These are phyloP conservation scores for Coranthus polyacanthus DNA, from an alignment of 2,797 vertebrate genomes.

Conservation along the genomic window DNA sequence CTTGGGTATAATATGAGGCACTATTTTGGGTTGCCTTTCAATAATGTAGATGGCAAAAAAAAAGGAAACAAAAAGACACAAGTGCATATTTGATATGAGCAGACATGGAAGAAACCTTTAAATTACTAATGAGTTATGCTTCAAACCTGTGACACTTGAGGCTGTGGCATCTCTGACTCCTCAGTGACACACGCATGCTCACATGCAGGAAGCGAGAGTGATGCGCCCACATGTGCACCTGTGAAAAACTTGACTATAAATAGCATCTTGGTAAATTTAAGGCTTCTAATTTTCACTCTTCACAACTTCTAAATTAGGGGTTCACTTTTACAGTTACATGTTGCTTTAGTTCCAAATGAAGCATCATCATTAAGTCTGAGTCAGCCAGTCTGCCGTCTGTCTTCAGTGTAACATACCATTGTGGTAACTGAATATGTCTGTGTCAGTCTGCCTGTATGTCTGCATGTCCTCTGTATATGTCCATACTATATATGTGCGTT, in stretches of 20 bases:
- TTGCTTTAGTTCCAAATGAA: conserved; percentile 21
- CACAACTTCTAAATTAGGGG: conserved; percentile 47
- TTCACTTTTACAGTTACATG: conserved; percentile 24
- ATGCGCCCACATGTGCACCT: conserved; percentile 8
- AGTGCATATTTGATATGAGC: conserved; percentile 78
- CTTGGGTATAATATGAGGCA: background rate
- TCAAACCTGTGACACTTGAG: conserved; percentile 69
- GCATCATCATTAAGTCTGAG: conserved; percentile 46
- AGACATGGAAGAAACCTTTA: conserved; percentile 72
- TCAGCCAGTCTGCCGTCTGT: conserved; percentile 50
- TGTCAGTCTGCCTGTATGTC: conserved; percentile 9
- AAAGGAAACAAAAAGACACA: conserved; percentile 43
- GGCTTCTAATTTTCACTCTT: conserved; percentile 37
- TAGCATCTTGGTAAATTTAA: conserved; percentile 36
- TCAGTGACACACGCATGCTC: conserved; percentile 34
- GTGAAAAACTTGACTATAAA: conserved; percentile 36
- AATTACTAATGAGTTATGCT: conserved; percentile 82
- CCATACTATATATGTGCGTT: conserved; percentile 19
- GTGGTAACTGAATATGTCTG: conserved; percentile 26
- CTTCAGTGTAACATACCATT: conserved; percentile 40
- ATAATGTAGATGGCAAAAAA: conserved; percentile 32
- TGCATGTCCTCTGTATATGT: background rate
- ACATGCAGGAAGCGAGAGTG: conserved; percentile 33
- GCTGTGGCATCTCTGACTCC: conserved; percentile 36
- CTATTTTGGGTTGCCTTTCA: conserved; percentile 40